Conservation (phyloP, 2,888 invertebrate species). For the Arenicola marina region DNA sequence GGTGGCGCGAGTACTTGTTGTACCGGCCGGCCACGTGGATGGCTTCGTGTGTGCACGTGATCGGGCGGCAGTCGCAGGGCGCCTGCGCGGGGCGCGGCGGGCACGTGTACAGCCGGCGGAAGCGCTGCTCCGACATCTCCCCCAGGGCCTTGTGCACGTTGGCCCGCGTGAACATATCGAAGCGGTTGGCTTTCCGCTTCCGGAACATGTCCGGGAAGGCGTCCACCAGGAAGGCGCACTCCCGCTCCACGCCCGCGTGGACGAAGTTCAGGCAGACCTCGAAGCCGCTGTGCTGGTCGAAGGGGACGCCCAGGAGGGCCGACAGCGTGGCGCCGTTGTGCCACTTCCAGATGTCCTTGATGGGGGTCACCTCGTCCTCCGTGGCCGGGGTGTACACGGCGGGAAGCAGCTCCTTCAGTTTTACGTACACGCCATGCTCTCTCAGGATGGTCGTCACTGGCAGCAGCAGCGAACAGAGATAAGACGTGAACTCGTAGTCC, state of each 20-base stretch:
- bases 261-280: constrained; percentile 61
- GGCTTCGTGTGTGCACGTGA: constrained; percentile 68
- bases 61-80: constrained; percentile 63
- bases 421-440: constrained; percentile 20
- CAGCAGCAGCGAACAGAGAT: constrained; percentile 16
- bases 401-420: constrained; percentile 14
- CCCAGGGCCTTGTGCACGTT: constrained; percentile 50
- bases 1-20: constrained; percentile 48
- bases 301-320: constrained; percentile 58
- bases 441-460: constrained; percentile 22
- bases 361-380: constrained; percentile 51
- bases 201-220: constrained; percentile 45
- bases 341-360: constrained; percentile 84
- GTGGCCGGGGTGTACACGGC: background rate
- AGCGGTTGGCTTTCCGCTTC: constrained; percentile 46
- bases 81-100: constrained; percentile 2
- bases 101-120: constrained; percentile 39
- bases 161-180: constrained; percentile 47
- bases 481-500: constrained; percentile 14
- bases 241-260: constrained; percentile 67
- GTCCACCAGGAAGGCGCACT: constrained; percentile 66
- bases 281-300: constrained; percentile 39
- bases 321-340: constrained; percentile 70
- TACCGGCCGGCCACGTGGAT: constrained; percentile 67
- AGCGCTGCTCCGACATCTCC: constrained; percentile 41